Base-by-base conservation (phyloP, 2,888 invertebrate genomes). In the Dryococelus australis region DNA sequence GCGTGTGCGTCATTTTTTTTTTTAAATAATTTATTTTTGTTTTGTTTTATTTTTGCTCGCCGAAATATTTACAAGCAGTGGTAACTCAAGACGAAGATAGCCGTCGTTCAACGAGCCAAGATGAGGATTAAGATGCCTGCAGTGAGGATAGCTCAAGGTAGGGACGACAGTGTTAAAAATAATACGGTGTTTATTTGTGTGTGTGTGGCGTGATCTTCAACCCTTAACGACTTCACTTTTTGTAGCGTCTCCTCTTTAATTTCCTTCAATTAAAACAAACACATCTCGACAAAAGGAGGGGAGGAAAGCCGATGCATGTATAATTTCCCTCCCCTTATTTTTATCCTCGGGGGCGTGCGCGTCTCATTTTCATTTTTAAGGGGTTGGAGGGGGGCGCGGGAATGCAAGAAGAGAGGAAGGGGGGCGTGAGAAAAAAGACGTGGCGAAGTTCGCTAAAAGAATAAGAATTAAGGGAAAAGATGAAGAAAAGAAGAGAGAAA, bases 81-180 rank as follows among this genome's bases (percentile, higher is more conserved):
- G 65, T 65, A 65, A 65, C 65, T 65, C 65, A 65, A 65, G 65
- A 65, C 83, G 83, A 83, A 84, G 79, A 24, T 47, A 24, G 65
- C 65, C 10, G 65, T 65, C 24, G 65, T 65, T 65, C 65, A 65
- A 65, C 65, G 65, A 24, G 79, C 90, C 96, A 97, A 96, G 95
- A 98, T 98, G 98, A 97, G 98, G 97, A 98, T 97, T 95, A 98
- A 98, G 96, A 98, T 97, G 97, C 98, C 97, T 94, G 98, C 98
- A 93, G 97, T 97, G 94, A 96, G 97, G 94, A 98, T 98, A 95
- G 97, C 97, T 94, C 97, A 98, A 97, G 98, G 98, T 97, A 94
- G 95, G 95, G 93, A 87, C 86, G 65, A 87, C 86, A 84, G 78
- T 86, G 35, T 87, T 79, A 24, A 43, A 81, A 84, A 85, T 86